Percentiles rank a stretch among this genome's conserved stretches.
phyloP scores from a whole-genome alignment of 2,113 vertebrate species.

The Galbula dea region DNA sequence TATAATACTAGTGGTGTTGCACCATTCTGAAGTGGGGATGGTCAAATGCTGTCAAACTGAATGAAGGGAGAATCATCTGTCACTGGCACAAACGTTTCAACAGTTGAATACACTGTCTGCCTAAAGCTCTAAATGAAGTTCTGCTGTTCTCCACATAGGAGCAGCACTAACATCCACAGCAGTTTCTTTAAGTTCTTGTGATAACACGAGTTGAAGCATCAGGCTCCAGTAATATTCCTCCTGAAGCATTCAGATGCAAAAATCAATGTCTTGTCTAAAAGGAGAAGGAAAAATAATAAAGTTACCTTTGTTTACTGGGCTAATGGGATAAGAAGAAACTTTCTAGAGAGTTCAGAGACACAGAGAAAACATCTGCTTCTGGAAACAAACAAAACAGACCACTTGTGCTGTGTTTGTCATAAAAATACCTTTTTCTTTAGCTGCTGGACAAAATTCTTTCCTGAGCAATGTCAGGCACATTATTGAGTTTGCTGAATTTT shows the following conservation, averaged over 20 bases:
- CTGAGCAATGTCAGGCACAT: not conserved
- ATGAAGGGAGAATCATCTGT: constrained; percentile 16
- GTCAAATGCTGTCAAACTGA: constrained; percentile 10
- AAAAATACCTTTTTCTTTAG: not conserved
- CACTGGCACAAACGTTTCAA: not conserved
- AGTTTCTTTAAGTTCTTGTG: not conserved
- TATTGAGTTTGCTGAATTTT: not conserved
- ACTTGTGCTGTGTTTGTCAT: not conserved
- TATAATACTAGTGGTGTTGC: constrained; percentile 6
- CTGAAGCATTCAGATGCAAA: not conserved
- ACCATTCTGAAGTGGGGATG: not conserved
- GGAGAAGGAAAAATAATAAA: not conserved
- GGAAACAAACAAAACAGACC: not conserved
- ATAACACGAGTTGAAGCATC: not conserved
- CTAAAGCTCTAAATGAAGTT: not conserved
- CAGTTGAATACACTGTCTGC: not conserved
- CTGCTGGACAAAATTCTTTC: not conserved
- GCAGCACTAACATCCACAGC: not conserved
- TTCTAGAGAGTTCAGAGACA: not conserved
- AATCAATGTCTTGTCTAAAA: not conserved
- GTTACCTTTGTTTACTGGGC: not conserved
- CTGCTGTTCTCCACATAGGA: not conserved
- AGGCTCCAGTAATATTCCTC: not conserved
- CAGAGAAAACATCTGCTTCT: not conserved
- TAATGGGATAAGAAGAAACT: not conserved